phyloP scores from a whole-genome alignment of 2,888 invertebrate genomes.

The Euzetes globulus region DNA sequence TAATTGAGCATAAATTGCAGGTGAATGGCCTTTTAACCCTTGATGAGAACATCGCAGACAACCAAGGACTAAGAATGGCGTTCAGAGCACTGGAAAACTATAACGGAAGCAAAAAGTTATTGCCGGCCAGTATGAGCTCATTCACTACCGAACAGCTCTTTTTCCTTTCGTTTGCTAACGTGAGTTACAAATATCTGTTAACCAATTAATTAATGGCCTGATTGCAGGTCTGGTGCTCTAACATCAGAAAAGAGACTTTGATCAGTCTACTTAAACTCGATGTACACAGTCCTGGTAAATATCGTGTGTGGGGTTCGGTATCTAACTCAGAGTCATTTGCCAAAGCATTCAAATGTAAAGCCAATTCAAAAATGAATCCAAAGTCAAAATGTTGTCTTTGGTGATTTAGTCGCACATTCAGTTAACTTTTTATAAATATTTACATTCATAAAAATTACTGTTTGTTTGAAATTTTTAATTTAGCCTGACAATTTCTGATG shows the following conservation, averaged over 20 bases:
- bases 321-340: conserved; percentile 10
- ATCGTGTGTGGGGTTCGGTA: conserved; percentile 2
- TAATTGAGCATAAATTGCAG: neutral
- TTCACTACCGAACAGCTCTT: conserved; percentile 47
- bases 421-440: too few relatives aligned
- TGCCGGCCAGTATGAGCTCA: neutral
- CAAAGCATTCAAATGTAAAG: conserved; percentile 11
- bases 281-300: conserved; percentile 16
- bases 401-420: neutral
- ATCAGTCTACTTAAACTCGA: neutral
- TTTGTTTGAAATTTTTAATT: too few relatives aligned
- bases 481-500: too few relatives aligned
- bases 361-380: neutral
- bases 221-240: conserved; percentile 73
- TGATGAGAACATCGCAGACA: conserved; percentile 79
- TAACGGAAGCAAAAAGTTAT: neutral
- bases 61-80: conserved; percentile 72
- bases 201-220: neutral
- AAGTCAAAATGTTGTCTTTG: conserved; percentile 14
- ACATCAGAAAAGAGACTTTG: conserved; percentile 37
- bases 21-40: conserved; percentile 76
- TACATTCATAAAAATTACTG: too few relatives aligned
- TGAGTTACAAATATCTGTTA: conserved; percentile 49
- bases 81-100: conserved; percentile 7
- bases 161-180: conserved; percentile 72